phyloP scores from a whole-genome alignment of 2,797 vertebrate genomes.

The Streptopelia turtur region DNA sequence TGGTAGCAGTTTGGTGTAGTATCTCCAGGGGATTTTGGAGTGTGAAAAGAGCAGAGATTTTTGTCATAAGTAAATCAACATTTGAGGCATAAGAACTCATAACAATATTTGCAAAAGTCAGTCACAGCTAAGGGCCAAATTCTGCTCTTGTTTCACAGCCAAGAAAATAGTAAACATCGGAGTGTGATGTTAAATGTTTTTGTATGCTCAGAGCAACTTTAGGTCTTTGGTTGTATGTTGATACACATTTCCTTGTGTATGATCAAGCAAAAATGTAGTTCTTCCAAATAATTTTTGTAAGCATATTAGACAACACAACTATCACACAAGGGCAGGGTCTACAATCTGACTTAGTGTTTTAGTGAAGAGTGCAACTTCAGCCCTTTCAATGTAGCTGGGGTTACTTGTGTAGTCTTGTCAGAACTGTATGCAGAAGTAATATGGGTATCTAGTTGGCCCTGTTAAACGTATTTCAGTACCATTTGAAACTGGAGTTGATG shows the following conservation, averaged over 20 bases:
- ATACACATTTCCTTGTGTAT: neutral
- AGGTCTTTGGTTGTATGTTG: neutral
- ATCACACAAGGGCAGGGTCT: neutral
- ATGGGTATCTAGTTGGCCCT: neutral
- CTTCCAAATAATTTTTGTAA: neutral
- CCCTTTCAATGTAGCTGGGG: neutral
- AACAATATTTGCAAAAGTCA: neutral
- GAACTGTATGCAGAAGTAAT: neutral
- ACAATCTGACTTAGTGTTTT: neutral
- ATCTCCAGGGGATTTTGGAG: neutral
- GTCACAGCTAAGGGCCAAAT: neutral
- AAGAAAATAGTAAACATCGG: neutral
- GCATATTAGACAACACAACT: neutral
- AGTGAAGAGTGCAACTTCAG: neutral
- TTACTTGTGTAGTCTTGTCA: neutral
- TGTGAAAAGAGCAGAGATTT: neutral
- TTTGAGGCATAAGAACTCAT: neutral
- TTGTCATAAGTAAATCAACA: neutral
- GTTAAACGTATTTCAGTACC: neutral
- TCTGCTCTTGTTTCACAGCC: neutral
- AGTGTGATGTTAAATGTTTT: neutral
- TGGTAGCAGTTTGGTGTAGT: neutral
- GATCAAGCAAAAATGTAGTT: neutral
- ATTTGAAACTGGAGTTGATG: neutral
- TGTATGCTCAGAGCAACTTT: neutral